Conservation (phyloP, 2,113 vertebrate genomes). For the Amazona guildingii region DNA sequence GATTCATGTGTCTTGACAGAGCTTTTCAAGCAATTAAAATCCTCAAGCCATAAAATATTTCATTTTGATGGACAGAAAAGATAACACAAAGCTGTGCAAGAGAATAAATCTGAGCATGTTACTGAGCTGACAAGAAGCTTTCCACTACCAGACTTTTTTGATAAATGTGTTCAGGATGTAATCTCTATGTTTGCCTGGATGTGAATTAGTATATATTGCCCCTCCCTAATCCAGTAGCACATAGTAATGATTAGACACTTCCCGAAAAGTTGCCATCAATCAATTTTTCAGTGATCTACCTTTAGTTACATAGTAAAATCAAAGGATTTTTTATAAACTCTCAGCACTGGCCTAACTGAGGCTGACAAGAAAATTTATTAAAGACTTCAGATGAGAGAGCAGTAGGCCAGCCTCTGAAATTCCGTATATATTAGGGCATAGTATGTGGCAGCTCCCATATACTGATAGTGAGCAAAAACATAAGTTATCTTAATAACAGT, state of each 20-base stretch:
- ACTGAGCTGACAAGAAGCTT: background rate
- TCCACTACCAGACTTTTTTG: background rate
- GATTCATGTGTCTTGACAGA: background rate
- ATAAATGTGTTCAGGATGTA: background rate
- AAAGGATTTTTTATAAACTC: background rate
- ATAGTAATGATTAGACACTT: background rate
- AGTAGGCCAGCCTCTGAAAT: background rate
- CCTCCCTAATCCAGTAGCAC: background rate
- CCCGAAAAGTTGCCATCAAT: background rate
- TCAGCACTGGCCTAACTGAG: background rate
- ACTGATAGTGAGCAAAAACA: background rate
- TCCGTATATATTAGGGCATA: background rate
- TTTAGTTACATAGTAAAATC: background rate
- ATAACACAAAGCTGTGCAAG: background rate
- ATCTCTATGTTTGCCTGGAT: background rate
- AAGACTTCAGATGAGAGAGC: background rate
- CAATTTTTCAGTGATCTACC: background rate
- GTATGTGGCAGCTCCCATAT: background rate
- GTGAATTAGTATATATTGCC: background rate
- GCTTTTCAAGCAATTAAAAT: background rate
- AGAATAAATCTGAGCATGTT: background rate
- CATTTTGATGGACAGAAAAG: background rate
- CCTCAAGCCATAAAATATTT: background rate
- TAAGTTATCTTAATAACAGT: background rate
- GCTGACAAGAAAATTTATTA: background rate